Percentiles rank a stretch among this genome's conserved stretches.
Evolutionary conservation across 2,113 vertebrate species (phyloP).

Genomic region (Poecile atricapillus): DNA sequence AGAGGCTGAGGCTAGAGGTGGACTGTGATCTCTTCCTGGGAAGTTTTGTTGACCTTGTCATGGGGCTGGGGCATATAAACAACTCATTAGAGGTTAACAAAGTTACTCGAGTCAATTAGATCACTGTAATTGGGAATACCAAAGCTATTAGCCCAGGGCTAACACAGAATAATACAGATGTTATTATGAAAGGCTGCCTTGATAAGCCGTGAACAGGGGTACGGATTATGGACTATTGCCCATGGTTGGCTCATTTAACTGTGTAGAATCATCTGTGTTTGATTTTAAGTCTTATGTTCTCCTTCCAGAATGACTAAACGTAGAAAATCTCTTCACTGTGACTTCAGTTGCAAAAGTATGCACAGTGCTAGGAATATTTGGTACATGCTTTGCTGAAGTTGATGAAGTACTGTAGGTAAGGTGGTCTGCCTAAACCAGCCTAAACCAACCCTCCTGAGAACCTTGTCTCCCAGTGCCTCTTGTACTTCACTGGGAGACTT

Average conservation of each 20-base stretch:
- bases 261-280: neutral
- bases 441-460: accelerated
- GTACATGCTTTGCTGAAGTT: neutral
- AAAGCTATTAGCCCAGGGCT: neutral
- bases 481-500: neutral
- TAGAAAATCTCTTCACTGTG: neutral
- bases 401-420: neutral
- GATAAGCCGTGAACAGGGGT: neutral
- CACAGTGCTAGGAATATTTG: neutral
- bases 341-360: neutral
- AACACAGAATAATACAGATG: neutral
- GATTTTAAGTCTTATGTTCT: neutral
- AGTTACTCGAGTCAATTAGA: neutral
- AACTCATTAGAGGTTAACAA: neutral
- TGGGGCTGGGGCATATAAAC: neutral
- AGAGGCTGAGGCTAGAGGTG: neutral
- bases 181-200: neutral
- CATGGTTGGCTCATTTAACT: neutral
- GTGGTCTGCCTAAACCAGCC: accelerated
- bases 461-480: neutral
- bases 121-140: neutral
- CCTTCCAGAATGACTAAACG: neutral
- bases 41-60: neutral
- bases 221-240: neutral
- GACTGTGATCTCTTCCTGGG: neutral